These are phyloP conservation scores for Orthosia cruda DNA, from an alignment of 2,888 invertebrate species.

Conservation along the genomic window DNA sequence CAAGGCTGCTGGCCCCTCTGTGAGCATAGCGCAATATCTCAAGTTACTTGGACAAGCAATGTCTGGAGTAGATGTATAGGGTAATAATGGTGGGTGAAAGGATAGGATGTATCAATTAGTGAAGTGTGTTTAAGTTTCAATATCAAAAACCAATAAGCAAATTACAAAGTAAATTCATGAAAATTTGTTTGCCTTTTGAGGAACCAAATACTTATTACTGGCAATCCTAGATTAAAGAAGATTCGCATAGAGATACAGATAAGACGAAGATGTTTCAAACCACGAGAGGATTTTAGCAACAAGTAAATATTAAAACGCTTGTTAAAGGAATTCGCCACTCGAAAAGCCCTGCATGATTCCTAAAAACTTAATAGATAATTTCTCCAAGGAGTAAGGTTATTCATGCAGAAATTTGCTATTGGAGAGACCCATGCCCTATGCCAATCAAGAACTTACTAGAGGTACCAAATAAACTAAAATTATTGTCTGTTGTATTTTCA, in stretches of 20 bases:
- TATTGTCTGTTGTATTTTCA: not conserved
- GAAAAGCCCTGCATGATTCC: not conserved
- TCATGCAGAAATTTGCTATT: not conserved
- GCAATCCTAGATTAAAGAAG: not conserved
- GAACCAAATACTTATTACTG: not conserved
- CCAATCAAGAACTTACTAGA: not conserved
- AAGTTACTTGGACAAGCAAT: conserved; percentile 56
- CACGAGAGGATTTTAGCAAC: not conserved
- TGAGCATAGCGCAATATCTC: conserved; percentile 63
- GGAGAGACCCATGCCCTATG: not conserved
- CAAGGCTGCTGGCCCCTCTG: conserved; percentile 56
- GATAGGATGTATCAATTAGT: not conserved
- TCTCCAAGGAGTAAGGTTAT: too few species aligned
- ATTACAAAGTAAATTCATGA: too few species aligned
- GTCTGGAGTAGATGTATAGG: conserved; percentile 15
- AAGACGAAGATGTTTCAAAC: not conserved
- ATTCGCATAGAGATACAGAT: too few species aligned
- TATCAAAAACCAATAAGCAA: too few species aligned
- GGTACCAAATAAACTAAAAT: not conserved
- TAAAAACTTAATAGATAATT: not conserved
- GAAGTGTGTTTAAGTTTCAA: too few species aligned
- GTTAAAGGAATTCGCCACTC: not conserved
- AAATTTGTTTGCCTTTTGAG: not conserved
- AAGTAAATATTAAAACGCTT: not conserved
- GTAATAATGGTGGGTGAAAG: not conserved